Evolutionary conservation across 2,113 vertebrate genomes (phyloP), one percentile per base, ranked within the genome.

Genomic region (Salvelinus sp.): DNA sequence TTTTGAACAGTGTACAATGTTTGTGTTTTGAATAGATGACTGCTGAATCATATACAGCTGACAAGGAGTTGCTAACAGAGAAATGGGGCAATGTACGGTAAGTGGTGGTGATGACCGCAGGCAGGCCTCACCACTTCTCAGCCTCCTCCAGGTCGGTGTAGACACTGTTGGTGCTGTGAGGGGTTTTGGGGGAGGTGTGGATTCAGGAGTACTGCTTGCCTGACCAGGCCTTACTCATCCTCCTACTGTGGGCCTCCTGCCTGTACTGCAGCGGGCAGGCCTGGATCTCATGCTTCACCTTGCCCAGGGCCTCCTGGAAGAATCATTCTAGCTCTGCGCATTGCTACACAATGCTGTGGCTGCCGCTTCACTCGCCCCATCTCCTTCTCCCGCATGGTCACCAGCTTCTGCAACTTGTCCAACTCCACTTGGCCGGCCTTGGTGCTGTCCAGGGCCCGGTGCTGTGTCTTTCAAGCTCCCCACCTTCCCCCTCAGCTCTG

Each of bases 251-350:
- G 75, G 90, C 93, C 69, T 95, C 90, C 70, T 94, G 90, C 79
- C 90, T 95, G 85, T 94, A 95, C n/a, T 86, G 88, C 44, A 85
- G 88, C 82, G 93, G 92, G 83, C 83, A 94, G 77, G 82, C 44
- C 72, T 69, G 20, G 27, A 96, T 94, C 88, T 97, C 92, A 84
- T 92, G 86, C 82, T 90, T 97, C 83, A 95, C 93, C 38, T 96
- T 86, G 63, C 85, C 82, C 73, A 97, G 89, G 10, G 94, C 93
- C 74, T 94, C 93, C 38, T 94, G 88, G 86, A 95, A 96, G 86
- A 98, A 97, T 1, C 71, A 76, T 86, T 97, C 94, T 80, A 96
- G 86, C 75, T 96, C 93, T 16, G 90, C 95, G 75, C 94, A 92
- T 82, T 95, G 92, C 76, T 93, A 91, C 70, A 96, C 85, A 16